These are phyloP conservation scores for Agapornis canus DNA, from an alignment of 2,797 vertebrate genomes.

Conservation along the genomic window DNA sequence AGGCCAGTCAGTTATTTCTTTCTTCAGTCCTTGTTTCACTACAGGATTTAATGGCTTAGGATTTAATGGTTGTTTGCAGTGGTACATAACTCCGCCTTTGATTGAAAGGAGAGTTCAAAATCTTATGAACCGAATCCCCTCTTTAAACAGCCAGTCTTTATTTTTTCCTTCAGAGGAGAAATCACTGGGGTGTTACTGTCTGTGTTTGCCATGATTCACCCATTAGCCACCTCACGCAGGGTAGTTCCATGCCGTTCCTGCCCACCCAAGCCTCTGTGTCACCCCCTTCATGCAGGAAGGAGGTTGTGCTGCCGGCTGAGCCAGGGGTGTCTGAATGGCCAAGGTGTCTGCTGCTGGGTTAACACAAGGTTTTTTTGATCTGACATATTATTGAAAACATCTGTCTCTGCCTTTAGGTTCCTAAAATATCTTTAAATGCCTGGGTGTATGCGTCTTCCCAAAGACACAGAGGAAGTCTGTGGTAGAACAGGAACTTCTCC, in stretches of 20 bases:
- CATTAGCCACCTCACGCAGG: not conserved
- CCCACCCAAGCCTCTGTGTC: not conserved
- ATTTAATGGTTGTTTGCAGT: not conserved
- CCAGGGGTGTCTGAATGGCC: not conserved
- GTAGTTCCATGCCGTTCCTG: not conserved
- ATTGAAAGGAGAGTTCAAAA: conserved; percentile 21
- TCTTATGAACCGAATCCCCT: not conserved
- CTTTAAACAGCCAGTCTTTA: conserved; percentile 5
- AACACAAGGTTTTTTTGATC: not conserved
- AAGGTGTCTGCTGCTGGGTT: conserved; percentile 8
- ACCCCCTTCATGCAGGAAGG: not conserved
- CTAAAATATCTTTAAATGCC: conserved; percentile 15
- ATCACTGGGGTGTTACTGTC: not conserved
- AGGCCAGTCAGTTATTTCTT: not conserved
- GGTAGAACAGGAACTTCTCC: not conserved
- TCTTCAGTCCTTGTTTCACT: not conserved
- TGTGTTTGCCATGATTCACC: not conserved
- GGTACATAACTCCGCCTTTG: not conserved
- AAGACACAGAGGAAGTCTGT: conserved; percentile 20
- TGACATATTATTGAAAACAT: not conserved
- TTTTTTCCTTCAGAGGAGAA: not conserved
- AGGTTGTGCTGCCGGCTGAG: not conserved
- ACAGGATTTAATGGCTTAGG: conserved; percentile 10
- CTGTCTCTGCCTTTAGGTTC: not conserved
- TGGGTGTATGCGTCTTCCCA: not conserved